Conservation (phyloP, 2,888 invertebrate genomes). For the Eilema depressum region DNA sequence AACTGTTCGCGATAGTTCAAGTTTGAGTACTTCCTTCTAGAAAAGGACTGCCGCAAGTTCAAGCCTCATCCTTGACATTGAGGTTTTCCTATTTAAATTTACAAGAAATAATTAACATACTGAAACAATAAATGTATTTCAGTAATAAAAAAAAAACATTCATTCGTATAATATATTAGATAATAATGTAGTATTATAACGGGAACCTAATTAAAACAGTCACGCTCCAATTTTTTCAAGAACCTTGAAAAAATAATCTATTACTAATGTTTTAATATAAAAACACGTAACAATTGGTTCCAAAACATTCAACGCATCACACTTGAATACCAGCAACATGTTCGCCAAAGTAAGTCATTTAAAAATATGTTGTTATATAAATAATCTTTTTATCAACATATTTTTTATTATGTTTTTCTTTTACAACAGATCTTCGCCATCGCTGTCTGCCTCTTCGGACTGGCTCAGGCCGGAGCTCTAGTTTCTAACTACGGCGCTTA, state of each 20-base stretch:
- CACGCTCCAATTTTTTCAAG: neutral
- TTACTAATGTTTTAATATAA: slow-evolving; percentile 60
- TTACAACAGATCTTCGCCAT: slow-evolving; percentile 58
- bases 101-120: neutral
- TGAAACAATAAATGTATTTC: neutral
- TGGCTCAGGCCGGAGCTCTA: slow-evolving; percentile 50
- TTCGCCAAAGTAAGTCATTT: slow-evolving; percentile 66
- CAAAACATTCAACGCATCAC: slow-evolving; percentile 68
- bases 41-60: neutral
- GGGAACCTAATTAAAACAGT: slow-evolving; percentile 1
- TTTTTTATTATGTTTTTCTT: neutral
- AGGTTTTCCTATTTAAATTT: neutral
- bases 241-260: neutral
- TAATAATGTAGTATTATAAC: neutral
- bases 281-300: slow-evolving; percentile 67
- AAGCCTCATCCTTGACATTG: neutral
- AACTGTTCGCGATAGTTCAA: too few species aligned
- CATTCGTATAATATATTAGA: neutral
- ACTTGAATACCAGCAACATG: slow-evolving; percentile 68
- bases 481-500: slow-evolving; percentile 30
- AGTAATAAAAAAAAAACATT: neutral
- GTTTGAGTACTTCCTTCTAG: neutral
- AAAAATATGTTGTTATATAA: neutral
- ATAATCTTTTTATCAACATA: neutral
- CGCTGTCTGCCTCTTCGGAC: slow-evolving; percentile 63